These are phyloP conservation scores for Echiichthys vipera DNA, from an alignment of 2,797 vertebrate species.

Conservation along the genomic window DNA sequence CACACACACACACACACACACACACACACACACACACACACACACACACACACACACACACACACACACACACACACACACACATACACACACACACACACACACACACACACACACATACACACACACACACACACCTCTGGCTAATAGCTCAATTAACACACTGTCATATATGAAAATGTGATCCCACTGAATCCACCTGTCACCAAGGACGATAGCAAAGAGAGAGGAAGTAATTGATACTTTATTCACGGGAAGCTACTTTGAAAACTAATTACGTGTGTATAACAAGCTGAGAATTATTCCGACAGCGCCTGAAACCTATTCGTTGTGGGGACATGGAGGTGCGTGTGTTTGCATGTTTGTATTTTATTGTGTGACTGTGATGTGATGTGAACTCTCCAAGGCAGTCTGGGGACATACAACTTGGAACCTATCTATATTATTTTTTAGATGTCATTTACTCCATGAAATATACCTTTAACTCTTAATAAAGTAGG, in stretches of 20 bases:
- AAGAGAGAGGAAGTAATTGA: slow-evolving; percentile 78
- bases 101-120: slow-evolving; percentile 22
- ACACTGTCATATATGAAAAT: slow-evolving; percentile 71
- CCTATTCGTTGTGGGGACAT: slow-evolving; percentile 51
- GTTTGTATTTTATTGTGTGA: slow-evolving; percentile 17
- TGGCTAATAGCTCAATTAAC: slow-evolving; percentile 79
- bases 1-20: slow-evolving; percentile 5
- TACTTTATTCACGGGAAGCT: slow-evolving; percentile 72
- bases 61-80: slow-evolving; percentile 1
- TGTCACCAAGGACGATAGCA: slow-evolving; percentile 59
- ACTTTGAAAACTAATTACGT: slow-evolving; percentile 83
- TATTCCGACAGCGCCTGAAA: slow-evolving; percentile 66
- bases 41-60: slow-evolving; percentile 16
- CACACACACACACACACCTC: slow-evolving; percentile 45
- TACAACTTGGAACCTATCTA: neutral
- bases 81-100: neutral
- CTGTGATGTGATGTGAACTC: slow-evolving; percentile 33
- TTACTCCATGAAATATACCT: neutral
- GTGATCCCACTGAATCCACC: slow-evolving; percentile 60
- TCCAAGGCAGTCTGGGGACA: neutral
- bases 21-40: neutral
- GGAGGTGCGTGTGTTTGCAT: neutral
- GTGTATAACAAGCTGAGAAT: slow-evolving; percentile 80
- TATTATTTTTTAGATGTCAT: neutral
- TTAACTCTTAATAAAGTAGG: neutral